Conservation (phyloP, 2,888 invertebrate genomes). For the Selenia dentaria region DNA sequence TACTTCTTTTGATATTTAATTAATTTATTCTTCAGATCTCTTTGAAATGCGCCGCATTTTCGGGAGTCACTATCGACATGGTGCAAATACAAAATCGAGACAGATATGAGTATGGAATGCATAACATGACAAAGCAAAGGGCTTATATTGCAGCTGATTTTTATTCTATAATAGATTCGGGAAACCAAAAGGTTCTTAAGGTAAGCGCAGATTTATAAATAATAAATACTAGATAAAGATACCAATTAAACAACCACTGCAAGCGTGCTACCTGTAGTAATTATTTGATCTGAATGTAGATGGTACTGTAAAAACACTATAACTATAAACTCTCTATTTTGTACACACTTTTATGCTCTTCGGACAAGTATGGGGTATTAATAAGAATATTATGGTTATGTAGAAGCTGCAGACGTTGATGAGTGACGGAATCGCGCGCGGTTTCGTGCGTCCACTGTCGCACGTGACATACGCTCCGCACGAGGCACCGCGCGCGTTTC, state of each 20-base stretch:
- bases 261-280: no score
- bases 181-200: conserved; percentile 32
- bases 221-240: no score
- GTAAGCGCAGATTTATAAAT: background rate
- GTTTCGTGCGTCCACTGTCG: conserved; percentile 60
- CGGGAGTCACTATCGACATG: background rate
- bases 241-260: no score
- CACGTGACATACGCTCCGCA: conserved; percentile 49
- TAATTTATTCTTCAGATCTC: background rate
- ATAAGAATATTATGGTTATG: no score
- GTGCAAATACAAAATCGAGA: conserved; percentile 33
- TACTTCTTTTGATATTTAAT: no score
- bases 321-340: no score
- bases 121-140: conserved; percentile 34
- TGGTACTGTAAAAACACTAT: no score
- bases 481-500: conserved; percentile 51
- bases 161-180: conserved; percentile 40
- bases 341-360: no score
- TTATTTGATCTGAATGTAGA: no score
- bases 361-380: no score
- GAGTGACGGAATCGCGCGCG: conserved; percentile 55
- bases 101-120: conserved; percentile 45
- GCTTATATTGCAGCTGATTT: conserved; percentile 45
- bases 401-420: conserved; percentile 52
- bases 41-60: background rate